Evolutionary conservation across 2,888 invertebrate genomes (phyloP), one percentile per base, ranked within the genome.

Genomic region (Archips crataeganus): DNA sequence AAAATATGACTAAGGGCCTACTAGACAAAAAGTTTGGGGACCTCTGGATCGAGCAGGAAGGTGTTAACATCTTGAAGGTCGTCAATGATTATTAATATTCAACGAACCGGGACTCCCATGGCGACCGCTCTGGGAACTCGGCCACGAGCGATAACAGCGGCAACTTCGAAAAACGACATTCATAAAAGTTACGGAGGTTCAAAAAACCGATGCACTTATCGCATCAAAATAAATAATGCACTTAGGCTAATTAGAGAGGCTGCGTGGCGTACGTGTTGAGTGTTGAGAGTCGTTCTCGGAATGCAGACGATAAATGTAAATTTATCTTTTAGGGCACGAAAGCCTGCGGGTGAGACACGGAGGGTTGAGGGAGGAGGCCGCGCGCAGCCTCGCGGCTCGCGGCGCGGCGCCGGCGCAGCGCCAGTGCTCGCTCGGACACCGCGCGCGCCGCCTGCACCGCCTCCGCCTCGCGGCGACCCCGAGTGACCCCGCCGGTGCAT

Each of bases 391-490:
- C 15, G 9, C 62, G 23, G 66, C 69, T 9, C 15, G 9, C 62
- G 23, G 66, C 60, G 64, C 59, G 23, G 70, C 57, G 67, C 63
- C 72, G 42, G 49, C 75, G 70, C 78, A 23, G 23, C 76, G 76
- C 76, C 87, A 91, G 91, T 90, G 87, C 87, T 88, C 92, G 90
- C 91, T 87, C 93, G 92, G 90, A 86, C 89, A 85, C 84, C 86
- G 77, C 81, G 80, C 83, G 88, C 85, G 85, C 23, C 34, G 47
- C 51, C 60, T 42, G 13, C 49, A 32, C 23, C 80, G 79, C 45
- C 51, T 39, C 15, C 42, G 36, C 49, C 23, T 23, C 11, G 15
- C 80, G 79, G 82, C 87, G 90, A 91, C 91, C 91, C 89, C 88
- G 85, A 87, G 91, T 90, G 91, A 92, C 91, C 91, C 88, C 39